Evolutionary conservation across 2,888 invertebrate genomes (phyloP), one percentile per base, ranked within the genome.

Genomic region (Dromius quadrimaculatus): DNA sequence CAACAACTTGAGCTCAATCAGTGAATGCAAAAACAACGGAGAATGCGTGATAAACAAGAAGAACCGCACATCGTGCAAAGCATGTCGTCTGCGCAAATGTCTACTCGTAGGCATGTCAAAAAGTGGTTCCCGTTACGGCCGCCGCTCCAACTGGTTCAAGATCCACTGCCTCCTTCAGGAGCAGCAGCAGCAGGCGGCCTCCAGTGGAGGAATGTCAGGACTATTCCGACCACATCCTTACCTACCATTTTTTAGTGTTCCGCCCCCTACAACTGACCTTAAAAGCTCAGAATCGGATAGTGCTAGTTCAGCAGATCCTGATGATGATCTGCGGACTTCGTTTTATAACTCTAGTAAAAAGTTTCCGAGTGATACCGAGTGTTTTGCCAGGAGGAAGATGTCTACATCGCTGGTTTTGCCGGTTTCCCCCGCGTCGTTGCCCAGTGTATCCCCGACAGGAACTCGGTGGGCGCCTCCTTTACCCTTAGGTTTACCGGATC

Each of bases 61-160:
- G 84, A 96, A 95, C 83, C 86, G 96, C 73, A 96, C 96, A 0
- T 93, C 95, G n/a, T 96, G 96, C 85, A 96, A 96, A 81, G 93
- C 95, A 1, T 96, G 95, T 78, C 89, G 96, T 17, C 87, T 95
- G 73, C 87, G 93, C 77, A 95, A 96, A 82, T 96, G 95, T 80
- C 87, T 96, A 23, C 83, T 92, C 83, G 95, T 95, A 22, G 95
- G 95, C 77, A 96, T 96, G 96, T 95, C 95, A 65, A 95, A 96
- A 82, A 94, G 93, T 62, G 95, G 96, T 63, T 95, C 95, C 1
- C 87, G 95, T 59, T 96, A 96, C 83, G 96, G 96, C 0, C 87
- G 95, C 1, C 86, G 96, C 54, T 95, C 95, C 74, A 96, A 96
- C 84, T 96, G 95, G 95, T 96, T 96, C 87, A 96, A 96, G 84